Base-by-base conservation (phyloP, 2,797 vertebrate species). In the Sebastes vulpes region DNA sequence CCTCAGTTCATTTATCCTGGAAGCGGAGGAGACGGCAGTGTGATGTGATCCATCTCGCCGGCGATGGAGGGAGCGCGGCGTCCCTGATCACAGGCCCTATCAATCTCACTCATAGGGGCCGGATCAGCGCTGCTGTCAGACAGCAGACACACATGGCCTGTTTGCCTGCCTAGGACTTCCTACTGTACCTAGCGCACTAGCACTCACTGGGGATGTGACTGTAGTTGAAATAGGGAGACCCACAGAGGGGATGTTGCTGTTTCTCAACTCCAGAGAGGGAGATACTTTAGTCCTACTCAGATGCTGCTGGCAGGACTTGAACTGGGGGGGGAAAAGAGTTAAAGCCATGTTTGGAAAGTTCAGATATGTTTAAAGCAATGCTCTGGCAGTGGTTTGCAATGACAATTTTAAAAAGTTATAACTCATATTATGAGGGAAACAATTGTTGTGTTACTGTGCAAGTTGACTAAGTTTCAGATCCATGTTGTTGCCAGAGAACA, bases 1-100 rank as follows among this genome's bases (percentile, higher is more conserved):
- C 84, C 92, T 95, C 94, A 95, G 94, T 95, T 96, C 95, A 96
- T 96, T 96, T 96, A 96, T 96, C 95, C 93, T 95, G 93, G 93
- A 95, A 96, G 92, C 93, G 66, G 94, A 95, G 93, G 94, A 95
- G 94, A 95, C 92, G 90, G 90, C 84, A 63, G 91, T 93, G 94
- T 93, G 94, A 95, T 96, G 95, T 92, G 93, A 97, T 96, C 95
- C 94, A 96, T 96, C 96, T 96, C 94, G 75, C 92, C 87, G 89
- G 90, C 94, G 92, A 95, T 94, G 94, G 93, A 90, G 91, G 94
- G 91, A 94, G 91, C 91, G 81, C 93, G 72, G 93, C 80, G 94
- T 95, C 95, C 95, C 95, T 95, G 95, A 96, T 96, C 96, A 95
- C 93, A 95, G 94, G 92, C 84, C 88, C 89, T 94, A 96, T 96